Conservation (phyloP, 53 echinoderm and acorn worm genomes). For the Temnopleurus reevesii region DNA sequence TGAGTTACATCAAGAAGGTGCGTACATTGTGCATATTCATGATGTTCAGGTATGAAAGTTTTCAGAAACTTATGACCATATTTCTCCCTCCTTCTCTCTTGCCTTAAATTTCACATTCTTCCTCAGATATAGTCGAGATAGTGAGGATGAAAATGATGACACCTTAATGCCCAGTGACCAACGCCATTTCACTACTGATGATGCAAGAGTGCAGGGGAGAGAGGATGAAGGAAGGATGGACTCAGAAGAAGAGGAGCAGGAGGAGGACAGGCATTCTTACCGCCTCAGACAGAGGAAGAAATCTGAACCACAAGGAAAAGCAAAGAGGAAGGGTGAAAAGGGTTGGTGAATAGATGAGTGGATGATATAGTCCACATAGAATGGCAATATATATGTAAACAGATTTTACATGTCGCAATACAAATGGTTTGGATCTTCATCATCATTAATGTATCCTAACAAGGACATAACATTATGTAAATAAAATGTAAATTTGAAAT, state of each 20-base stretch:
- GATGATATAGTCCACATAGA: too few relatives aligned
- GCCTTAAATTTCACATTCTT: neutral
- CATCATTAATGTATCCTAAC: too few relatives aligned
- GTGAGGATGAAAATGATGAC: neutral
- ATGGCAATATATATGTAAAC: too few relatives aligned
- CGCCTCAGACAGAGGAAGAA: constrained; percentile 54
- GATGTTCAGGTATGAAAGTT: too few relatives aligned
- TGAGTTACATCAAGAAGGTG: too few relatives aligned
- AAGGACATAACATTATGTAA: too few relatives aligned
- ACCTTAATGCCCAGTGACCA: neutral
- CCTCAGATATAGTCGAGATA: neutral
- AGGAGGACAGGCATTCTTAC: constrained; percentile 4
- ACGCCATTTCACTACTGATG: neutral
- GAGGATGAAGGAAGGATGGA: neutral
- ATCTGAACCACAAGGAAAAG: neutral
- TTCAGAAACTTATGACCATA: too few relatives aligned
- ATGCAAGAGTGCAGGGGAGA: neutral
- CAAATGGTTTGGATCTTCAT: too few relatives aligned
- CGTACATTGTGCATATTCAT: too few relatives aligned
- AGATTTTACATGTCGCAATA: too few relatives aligned
- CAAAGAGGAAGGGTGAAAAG: neutral
- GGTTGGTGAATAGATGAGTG: neutral
- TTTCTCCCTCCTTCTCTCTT: neutral
- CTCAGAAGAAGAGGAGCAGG: constrained; percentile 10
- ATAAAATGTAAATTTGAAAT: too few relatives aligned